Conservation (phyloP, 2,797 vertebrate genomes). For the Tenualosa ilisha region DNA sequence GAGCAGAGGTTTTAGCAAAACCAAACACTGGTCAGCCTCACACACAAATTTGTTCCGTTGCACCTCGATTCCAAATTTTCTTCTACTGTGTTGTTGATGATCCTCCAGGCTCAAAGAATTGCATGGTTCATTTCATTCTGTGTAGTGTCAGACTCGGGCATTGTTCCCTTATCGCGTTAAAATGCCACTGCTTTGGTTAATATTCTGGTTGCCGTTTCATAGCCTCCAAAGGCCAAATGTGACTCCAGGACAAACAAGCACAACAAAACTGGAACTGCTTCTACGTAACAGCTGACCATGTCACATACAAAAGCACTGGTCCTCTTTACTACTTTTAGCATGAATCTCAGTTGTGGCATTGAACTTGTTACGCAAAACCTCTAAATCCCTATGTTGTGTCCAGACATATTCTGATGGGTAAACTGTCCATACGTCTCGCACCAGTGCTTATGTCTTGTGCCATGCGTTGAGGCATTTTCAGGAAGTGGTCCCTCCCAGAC, state of each 20-base stretch:
- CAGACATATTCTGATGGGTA: neutral
- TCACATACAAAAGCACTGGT: neutral
- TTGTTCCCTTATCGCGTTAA: neutral
- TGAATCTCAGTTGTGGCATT: neutral
- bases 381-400: no score
- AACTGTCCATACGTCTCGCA: neutral
- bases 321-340: neutral
- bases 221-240: neutral
- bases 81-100: neutral
- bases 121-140: neutral
- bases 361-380: neutral
- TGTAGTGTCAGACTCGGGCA: neutral
- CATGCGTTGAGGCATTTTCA: neutral
- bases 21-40: neutral
- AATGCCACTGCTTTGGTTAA: neutral
- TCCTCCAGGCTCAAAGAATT: neutral
- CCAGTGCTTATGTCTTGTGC: neutral
- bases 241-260: neutral
- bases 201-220: neutral
- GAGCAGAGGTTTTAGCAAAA: neutral
- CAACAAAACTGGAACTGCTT: neutral
- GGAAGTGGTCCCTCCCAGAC: neutral
- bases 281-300: neutral
- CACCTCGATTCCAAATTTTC: neutral
- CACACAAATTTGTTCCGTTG: neutral